A percentile compares a stretch with the other conserved stretches of the same genome.
Evolutionary conservation across 2,888 invertebrate species (phyloP).

Genomic region (Nipponacmea schrenckii): DNA sequence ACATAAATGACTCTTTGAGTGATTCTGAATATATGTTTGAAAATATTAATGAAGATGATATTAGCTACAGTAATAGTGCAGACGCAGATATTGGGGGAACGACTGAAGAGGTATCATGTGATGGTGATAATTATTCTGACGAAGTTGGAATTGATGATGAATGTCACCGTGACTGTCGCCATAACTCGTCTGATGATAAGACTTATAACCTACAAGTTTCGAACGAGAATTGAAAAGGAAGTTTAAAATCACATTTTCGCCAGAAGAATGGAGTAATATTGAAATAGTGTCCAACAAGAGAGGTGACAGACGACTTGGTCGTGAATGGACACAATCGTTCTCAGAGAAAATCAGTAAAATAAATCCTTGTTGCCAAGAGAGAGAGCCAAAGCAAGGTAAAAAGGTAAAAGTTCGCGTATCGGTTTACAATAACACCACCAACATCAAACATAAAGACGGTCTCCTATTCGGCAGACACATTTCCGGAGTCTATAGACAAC

Average conservation of each 20-base stretch:
- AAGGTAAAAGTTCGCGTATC: neutral
- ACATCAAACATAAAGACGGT: neutral
- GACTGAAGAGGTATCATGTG: no score
- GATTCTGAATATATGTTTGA: no score
- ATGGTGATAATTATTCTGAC: no score
- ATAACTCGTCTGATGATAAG: no score
- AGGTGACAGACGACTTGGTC: neutral
- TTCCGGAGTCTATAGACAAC: neutral
- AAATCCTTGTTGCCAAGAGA: neutral
- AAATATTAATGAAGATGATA: no score
- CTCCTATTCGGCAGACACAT: neutral
- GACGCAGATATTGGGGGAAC: no score
- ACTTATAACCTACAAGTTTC: no score
- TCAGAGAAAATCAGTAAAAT: neutral
- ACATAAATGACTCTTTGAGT: no score
- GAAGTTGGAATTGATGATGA: no score
- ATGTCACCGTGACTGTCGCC: no score
- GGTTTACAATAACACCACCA: neutral
- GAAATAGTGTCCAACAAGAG: neutral
- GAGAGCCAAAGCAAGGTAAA: neutral
- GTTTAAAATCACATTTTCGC: neutral
- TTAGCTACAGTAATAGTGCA: no score
- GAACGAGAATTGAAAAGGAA: no score
- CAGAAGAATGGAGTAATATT: neutral
- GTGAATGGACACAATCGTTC: neutral